phyloP scores from a whole-genome alignment of 2,888 invertebrate genomes.

The Pocota personata region DNA sequence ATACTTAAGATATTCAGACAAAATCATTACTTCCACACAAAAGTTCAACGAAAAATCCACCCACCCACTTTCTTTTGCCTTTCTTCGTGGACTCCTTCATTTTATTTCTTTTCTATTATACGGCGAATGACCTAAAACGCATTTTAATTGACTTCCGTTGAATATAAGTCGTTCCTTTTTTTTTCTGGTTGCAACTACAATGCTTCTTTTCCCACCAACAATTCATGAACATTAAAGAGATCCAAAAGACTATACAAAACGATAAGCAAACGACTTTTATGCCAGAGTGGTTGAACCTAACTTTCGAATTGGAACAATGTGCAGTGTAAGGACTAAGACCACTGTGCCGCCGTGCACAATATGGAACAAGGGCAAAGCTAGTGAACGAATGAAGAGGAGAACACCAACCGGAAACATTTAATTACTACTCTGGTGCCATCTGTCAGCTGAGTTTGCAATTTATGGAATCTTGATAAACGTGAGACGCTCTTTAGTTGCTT shows the following conservation, averaged over 20 bases:
- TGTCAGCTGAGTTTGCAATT: constrained; percentile 75
- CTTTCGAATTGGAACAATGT: constrained; percentile 68
- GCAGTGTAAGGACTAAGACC: constrained; percentile 25
- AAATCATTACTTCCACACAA: constrained; percentile 15
- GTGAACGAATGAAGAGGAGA: constrained; percentile 46
- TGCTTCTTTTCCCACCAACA: constrained; percentile 24
- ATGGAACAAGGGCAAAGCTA: constrained; percentile 54
- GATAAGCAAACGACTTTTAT: constrained; percentile 72
- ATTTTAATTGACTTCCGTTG: constrained; percentile 69
- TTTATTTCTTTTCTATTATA: constrained; percentile 5
- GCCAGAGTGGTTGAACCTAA: constrained; percentile 59
- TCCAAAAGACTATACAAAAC: constrained; percentile 48
- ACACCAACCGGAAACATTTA: constrained; percentile 75
- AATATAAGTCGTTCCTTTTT: constrained; percentile 6
- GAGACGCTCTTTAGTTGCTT: constrained; percentile 54
- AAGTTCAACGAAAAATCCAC: background rate
- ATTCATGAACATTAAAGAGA: constrained; percentile 56
- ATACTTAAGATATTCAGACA: background rate
- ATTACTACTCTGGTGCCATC: constrained; percentile 76
- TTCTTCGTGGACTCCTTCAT: background rate
- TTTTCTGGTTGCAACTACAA: constrained; percentile 11
- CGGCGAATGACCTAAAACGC: constrained; percentile 70
- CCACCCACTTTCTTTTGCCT: background rate
- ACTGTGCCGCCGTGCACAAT: constrained; percentile 31
- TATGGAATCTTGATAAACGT: constrained; percentile 74